Evolutionary conservation across 2,888 invertebrate species (phyloP).

Genomic region (Heliconius ismenius): DNA sequence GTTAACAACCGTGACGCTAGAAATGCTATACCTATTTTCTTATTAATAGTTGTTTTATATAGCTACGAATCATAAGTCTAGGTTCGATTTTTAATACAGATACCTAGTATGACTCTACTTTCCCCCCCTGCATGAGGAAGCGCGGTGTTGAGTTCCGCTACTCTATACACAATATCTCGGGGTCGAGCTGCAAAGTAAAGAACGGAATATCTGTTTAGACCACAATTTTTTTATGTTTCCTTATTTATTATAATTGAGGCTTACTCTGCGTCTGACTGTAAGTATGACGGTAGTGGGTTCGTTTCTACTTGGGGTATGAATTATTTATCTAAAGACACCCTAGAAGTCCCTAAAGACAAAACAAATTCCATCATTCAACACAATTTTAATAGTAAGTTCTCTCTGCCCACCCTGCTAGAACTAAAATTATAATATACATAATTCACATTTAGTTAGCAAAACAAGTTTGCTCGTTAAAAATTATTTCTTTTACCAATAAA

Average conservation of each 20-base stretch:
- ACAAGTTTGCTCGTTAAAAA: constrained; percentile 12
- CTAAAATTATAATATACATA: not conserved
- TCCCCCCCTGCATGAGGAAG: not conserved
- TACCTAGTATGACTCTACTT: not conserved
- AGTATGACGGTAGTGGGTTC: too few relatives aligned
- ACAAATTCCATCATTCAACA: not conserved
- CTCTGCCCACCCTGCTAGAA: not conserved
- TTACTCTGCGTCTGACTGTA: too few relatives aligned
- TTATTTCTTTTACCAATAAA: not conserved
- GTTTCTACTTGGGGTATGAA: too few relatives aligned
- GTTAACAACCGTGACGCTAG: not conserved
- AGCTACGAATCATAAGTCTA: not conserved
- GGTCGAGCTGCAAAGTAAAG: not conserved
- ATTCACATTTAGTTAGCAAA: not conserved
- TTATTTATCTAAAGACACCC: too few relatives aligned
- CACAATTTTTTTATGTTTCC: too few relatives aligned
- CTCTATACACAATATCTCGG: not conserved
- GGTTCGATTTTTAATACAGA: not conserved
- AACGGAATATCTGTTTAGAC: not conserved
- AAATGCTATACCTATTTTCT: not conserved
- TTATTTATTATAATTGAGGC: too few relatives aligned
- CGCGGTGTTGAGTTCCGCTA: not conserved
- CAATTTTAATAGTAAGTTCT: not conserved
- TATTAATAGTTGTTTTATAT: not conserved
- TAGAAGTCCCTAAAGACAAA: too few relatives aligned